A percentile compares a stretch with the other conserved stretches of the same genome.
These are phyloP conservation scores for Pyrgus malvae DNA, from an alignment of 2,888 invertebrate species.

Conservation along the genomic window DNA sequence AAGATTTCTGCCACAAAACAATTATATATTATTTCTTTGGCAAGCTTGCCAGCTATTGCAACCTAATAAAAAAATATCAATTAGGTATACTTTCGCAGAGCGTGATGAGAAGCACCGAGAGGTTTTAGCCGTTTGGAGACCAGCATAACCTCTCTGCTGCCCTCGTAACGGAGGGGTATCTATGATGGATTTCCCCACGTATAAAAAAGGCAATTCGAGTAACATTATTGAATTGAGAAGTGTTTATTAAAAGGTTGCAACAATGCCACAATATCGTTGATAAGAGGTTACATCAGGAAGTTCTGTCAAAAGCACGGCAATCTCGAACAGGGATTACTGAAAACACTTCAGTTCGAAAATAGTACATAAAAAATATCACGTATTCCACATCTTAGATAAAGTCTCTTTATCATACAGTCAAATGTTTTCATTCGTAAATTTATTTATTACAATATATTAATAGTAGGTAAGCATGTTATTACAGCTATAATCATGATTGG, in stretches of 20 bases:
- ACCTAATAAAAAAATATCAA: no score
- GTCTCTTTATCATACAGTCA: slow-evolving; percentile 19
- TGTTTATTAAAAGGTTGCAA: not conserved
- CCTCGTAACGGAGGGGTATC: no score
- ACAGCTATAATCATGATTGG: slow-evolving; percentile 62
- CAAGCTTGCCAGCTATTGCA: no score
- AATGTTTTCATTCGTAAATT: slow-evolving; percentile 28
- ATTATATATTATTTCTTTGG: no score
- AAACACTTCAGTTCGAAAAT: slow-evolving; percentile 21
- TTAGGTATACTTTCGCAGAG: no score
- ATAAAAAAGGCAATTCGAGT: no score
- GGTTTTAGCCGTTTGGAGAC: no score
- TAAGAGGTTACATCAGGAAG: slow-evolving; percentile 6
- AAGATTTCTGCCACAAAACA: no score
- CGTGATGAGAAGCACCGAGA: no score
- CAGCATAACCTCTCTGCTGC: no score
- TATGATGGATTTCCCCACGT: no score
- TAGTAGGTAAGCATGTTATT: slow-evolving; percentile 53
- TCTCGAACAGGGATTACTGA: slow-evolving; percentile 23
- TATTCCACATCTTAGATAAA: slow-evolving; percentile 10
- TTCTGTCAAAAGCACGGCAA: slow-evolving; percentile 20
- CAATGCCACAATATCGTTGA: not conserved
- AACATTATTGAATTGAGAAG: no score
- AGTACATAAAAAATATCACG: slow-evolving; percentile 3
- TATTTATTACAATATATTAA: slow-evolving; percentile 40